Conservation (phyloP, 1,140 invertebrate genomes). For the Diorhabda elongata region DNA sequence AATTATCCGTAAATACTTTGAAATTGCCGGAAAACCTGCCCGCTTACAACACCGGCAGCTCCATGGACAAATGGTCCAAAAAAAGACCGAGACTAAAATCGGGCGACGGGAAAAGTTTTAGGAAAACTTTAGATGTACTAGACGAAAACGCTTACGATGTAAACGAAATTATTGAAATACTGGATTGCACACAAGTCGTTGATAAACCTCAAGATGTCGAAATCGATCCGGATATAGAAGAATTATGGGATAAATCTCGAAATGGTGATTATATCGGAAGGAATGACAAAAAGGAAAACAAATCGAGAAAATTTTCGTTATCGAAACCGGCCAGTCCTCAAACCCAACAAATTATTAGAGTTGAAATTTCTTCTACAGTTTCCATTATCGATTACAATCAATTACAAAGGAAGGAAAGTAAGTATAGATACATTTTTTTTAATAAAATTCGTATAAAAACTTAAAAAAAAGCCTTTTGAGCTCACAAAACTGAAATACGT, state of each 20-base stretch:
- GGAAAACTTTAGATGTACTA: neutral
- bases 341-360: conserved; percentile 43
- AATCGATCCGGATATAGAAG: conserved; percentile 27
- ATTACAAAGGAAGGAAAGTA: neutral
- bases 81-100: conserved; percentile 30
- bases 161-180: conserved; percentile 14
- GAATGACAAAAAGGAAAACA: conserved; percentile 26
- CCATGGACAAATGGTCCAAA: conserved; percentile 29
- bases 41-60: conserved; percentile 26
- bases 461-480: too few relatives aligned
- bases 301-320: conserved; percentile 38
- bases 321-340: conserved; percentile 41
- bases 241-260: conserved; percentile 23
- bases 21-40: conserved; percentile 22
- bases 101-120: neutral
- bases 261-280: neutral
- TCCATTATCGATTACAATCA: conserved; percentile 22
- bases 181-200: conserved; percentile 1
- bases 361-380: conserved; percentile 42
- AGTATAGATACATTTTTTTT: neutral
- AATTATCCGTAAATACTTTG: conserved; percentile 24
- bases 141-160: conserved; percentile 23
- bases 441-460: neutral
- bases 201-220: conserved; percentile 3
- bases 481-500: too few relatives aligned